Conservation (phyloP, 2,113 vertebrate species). For the Ceuthmochares aereus region DNA sequence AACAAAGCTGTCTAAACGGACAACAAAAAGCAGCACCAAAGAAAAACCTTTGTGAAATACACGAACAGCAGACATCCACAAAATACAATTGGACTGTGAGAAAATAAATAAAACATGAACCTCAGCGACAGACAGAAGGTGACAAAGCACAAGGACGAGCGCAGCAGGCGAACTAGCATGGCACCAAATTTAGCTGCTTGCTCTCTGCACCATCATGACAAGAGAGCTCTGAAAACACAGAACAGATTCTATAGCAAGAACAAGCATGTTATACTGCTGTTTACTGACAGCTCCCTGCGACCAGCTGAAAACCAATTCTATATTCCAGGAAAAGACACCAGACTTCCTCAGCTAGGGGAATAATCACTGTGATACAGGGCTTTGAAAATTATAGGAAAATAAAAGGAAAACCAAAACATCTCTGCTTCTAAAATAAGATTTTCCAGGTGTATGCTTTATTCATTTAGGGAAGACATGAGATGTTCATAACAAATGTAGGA, state of each 20-base stretch:
- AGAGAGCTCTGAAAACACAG: background rate
- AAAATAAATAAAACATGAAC: constrained; percentile 24
- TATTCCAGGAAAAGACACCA: background rate
- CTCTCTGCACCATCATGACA: background rate
- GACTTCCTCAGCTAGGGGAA: background rate
- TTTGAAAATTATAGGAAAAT: background rate
- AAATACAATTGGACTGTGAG: background rate
- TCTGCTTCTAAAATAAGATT: background rate
- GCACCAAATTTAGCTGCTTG: background rate
- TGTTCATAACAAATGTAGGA: background rate
- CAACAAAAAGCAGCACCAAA: constrained; percentile 45
- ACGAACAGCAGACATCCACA: constrained; percentile 29
- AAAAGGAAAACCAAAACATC: background rate
- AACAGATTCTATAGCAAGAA: background rate
- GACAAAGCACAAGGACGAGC: background rate
- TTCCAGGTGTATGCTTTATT: background rate
- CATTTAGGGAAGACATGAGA: background rate
- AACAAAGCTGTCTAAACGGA: constrained; percentile 36
- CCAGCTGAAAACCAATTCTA: background rate
- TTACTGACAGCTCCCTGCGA: background rate
- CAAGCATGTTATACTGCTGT: background rate
- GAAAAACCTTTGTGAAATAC: constrained; percentile 8
- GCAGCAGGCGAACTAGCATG: background rate
- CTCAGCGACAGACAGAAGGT: background rate
- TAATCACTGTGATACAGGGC: background rate